These are phyloP conservation scores for Proterorhinus semilunaris DNA, from an alignment of 2,113 vertebrate species.

Conservation along the genomic window DNA sequence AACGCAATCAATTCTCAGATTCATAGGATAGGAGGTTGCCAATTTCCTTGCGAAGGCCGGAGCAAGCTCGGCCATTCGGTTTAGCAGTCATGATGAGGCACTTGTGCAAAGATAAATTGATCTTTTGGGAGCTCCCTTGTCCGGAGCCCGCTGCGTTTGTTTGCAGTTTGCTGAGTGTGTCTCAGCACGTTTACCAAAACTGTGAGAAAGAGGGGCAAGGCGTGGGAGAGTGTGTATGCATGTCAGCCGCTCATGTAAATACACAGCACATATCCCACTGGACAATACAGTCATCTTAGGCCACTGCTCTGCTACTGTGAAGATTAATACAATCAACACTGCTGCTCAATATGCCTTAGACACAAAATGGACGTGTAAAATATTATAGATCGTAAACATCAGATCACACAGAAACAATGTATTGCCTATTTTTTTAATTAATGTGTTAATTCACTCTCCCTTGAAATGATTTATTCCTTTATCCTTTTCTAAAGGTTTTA, in stretches of 20 bases:
- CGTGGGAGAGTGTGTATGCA: slow-evolving; percentile 30
- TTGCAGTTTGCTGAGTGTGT: slow-evolving; percentile 20
- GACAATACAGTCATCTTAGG: slow-evolving; percentile 25
- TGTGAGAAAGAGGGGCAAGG: slow-evolving; percentile 4
- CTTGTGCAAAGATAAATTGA: slow-evolving; percentile 30
- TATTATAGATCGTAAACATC: no score
- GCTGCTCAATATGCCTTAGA: no score
- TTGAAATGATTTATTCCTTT: no score
- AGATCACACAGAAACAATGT: no score
- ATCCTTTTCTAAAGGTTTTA: no score
- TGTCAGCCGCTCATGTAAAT: slow-evolving; percentile 40
- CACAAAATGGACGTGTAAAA: no score
- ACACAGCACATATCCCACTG: slow-evolving; percentile 45
- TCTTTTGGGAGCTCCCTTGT: slow-evolving; percentile 27
- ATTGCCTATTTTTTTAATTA: no score
- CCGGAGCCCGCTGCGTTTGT: slow-evolving; percentile 18
- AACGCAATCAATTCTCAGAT: neutral
- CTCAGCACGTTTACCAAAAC: slow-evolving; percentile 37
- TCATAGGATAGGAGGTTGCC: slow-evolving; percentile 11
- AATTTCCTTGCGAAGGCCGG: slow-evolving; percentile 17
- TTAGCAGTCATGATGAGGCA: slow-evolving; percentile 25
- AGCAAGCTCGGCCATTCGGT: slow-evolving; percentile 21
- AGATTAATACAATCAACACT: neutral
- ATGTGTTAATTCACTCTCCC: no score
- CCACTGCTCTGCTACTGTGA: slow-evolving; percentile 2